A percentile compares a stretch with the other conserved stretches of the same genome.
These are phyloP conservation scores for Dolomedes plantarius DNA, from an alignment of 2,888 invertebrate species.

Conservation along the genomic window DNA sequence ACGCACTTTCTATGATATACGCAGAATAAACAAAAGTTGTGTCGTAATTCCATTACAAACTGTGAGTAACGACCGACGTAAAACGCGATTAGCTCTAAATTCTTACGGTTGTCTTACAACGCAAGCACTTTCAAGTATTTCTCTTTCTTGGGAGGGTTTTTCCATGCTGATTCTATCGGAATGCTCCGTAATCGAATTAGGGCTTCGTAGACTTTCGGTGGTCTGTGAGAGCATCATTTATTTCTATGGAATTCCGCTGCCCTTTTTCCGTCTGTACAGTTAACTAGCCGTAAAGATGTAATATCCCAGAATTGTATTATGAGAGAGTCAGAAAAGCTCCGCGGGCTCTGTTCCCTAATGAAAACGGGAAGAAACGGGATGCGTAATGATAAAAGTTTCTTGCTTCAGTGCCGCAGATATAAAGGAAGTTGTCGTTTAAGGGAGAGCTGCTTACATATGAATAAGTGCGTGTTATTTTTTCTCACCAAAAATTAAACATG, in stretches of 20 bases:
- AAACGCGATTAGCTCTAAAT: constrained; percentile 3
- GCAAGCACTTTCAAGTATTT: not conserved
- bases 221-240: not conserved
- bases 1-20: too few species aligned
- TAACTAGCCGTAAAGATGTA: constrained; percentile 18
- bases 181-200: constrained; percentile 9
- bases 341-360: constrained; percentile 3
- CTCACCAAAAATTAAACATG: too few species aligned
- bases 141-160: not conserved
- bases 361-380: not conserved
- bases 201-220: not conserved
- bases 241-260: not conserved
- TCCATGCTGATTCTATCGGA: constrained; percentile 9
- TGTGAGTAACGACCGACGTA: not conserved
- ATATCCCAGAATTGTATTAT: constrained; percentile 7
- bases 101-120: not conserved
- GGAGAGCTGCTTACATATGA: too few species aligned
- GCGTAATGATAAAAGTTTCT: not conserved
- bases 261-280: not conserved
- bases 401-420: not conserved
- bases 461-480: too few species aligned
- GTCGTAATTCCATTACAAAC: not conserved
- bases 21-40: too few species aligned
- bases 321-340: not conserved
- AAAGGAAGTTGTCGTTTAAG: too few species aligned